phyloP scores from a whole-genome alignment of 2,797 vertebrate genomes.

The Dipus sagitta region DNA sequence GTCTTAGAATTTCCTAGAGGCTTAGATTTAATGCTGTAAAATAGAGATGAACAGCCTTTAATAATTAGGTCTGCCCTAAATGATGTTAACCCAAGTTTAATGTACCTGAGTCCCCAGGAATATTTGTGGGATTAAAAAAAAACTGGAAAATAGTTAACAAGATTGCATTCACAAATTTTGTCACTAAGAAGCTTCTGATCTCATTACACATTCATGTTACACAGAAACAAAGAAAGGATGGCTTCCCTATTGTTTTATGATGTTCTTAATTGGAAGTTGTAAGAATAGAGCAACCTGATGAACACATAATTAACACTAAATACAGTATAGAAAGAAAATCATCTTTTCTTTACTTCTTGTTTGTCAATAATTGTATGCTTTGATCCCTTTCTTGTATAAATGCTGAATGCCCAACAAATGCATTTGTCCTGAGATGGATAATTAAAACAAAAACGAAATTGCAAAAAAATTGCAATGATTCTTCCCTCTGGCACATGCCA shows the following conservation, averaged over 20 bases:
- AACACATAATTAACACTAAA: conserved; percentile 61
- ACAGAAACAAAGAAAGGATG: conserved; percentile 46
- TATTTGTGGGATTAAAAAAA: conserved; percentile 31
- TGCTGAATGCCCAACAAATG: conserved; percentile 55
- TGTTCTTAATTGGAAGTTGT: conserved; percentile 67
- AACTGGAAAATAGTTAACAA: conserved; percentile 59
- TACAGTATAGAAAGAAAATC: conserved; percentile 31
- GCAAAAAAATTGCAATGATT: not conserved
- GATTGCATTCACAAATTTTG: conserved; percentile 59
- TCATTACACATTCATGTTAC: conserved; percentile 48
- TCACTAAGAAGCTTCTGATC: conserved; percentile 54
- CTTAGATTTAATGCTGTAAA: conserved; percentile 72
- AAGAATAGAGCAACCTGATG: conserved; percentile 16
- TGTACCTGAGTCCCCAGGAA: conserved; percentile 29
- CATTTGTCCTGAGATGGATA: conserved; percentile 40
- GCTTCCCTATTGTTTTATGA: conserved; percentile 63
- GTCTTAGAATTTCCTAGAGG: conserved; percentile 76
- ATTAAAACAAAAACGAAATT: conserved; percentile 14
- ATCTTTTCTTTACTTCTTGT: conserved; percentile 31
- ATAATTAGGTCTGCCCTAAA: conserved; percentile 68
- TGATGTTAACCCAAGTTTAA: conserved; percentile 71
- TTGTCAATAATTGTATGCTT: conserved; percentile 62
- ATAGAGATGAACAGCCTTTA: conserved; percentile 73
- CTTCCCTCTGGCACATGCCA: not conserved
- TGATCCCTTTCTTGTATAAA: conserved; percentile 52